Conservation (phyloP, 2,113 vertebrate genomes). For the Varanus komodoensis region DNA sequence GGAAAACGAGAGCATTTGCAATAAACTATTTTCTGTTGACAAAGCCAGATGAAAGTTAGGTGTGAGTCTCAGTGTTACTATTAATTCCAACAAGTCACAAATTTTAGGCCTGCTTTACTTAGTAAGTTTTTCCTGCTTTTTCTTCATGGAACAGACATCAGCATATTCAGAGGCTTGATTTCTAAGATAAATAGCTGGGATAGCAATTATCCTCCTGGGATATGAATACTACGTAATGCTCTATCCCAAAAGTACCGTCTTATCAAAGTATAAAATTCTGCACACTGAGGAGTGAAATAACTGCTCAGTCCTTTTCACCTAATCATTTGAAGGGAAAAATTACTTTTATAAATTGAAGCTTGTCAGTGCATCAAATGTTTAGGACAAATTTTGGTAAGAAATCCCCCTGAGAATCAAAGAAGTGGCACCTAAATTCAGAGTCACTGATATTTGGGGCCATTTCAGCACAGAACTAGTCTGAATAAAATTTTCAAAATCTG, state of each 20-base stretch:
- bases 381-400: background rate
- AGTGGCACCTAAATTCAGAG: background rate
- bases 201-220: background rate
- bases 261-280: background rate
- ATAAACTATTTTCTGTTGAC: background rate
- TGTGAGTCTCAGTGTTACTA: background rate
- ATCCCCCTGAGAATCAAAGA: background rate
- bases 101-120: background rate
- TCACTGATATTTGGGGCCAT: background rate
- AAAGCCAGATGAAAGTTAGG: background rate
- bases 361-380: background rate
- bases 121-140: background rate
- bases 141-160: background rate
- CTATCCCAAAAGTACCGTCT: background rate
- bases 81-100: background rate
- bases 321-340: too few species aligned
- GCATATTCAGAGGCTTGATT: background rate
- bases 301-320: background rate
- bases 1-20: constrained; percentile 35
- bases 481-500: background rate
- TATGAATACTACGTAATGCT: background rate
- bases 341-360: too few species aligned
- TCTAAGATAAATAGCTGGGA: background rate
- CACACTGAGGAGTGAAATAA: background rate
- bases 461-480: too few species aligned